These are phyloP conservation scores for Spodoptera picta DNA, from an alignment of 2,888 invertebrate species.

Conservation along the genomic window DNA sequence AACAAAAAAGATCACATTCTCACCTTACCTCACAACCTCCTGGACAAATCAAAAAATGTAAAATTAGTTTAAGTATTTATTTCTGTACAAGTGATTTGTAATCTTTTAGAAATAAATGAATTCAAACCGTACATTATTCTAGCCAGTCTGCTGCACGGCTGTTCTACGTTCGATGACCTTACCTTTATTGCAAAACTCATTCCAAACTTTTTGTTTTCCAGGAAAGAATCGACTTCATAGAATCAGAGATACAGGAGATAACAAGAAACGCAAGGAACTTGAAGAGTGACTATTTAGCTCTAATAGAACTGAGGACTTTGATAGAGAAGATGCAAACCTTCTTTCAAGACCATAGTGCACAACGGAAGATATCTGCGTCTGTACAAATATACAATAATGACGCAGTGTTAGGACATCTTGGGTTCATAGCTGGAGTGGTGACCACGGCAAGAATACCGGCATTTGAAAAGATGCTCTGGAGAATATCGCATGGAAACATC, in stretches of 20 bases:
- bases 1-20: no score
- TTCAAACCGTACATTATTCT: no score
- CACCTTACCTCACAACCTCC: no score
- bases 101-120: no score
- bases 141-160: no score
- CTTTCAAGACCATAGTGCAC: constrained; percentile 90
- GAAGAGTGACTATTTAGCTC: constrained; percentile 80
- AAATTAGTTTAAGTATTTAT: no score
- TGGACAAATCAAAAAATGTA: no score
- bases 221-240: constrained; percentile 86
- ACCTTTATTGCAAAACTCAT: neutral
- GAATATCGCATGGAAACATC: constrained; percentile 85
- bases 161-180: no score
- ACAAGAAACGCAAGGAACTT: constrained; percentile 84
- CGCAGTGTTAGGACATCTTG: constrained; percentile 79
- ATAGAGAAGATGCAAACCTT: constrained; percentile 85
- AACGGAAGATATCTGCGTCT: constrained; percentile 82
- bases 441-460: constrained; percentile 80
- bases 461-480: constrained; percentile 85
- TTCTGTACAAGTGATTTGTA: no score
- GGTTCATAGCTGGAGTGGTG: constrained; percentile 84
- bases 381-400: constrained; percentile 83
- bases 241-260: constrained; percentile 86
- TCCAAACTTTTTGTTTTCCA: constrained; percentile 57
- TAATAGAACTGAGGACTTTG: constrained; percentile 80